Percentiles rank a stretch among this genome's conserved stretches.
Evolutionary conservation across 2,888 invertebrate genomes (phyloP).

Genomic region (Drosophila tanythrix): DNA sequence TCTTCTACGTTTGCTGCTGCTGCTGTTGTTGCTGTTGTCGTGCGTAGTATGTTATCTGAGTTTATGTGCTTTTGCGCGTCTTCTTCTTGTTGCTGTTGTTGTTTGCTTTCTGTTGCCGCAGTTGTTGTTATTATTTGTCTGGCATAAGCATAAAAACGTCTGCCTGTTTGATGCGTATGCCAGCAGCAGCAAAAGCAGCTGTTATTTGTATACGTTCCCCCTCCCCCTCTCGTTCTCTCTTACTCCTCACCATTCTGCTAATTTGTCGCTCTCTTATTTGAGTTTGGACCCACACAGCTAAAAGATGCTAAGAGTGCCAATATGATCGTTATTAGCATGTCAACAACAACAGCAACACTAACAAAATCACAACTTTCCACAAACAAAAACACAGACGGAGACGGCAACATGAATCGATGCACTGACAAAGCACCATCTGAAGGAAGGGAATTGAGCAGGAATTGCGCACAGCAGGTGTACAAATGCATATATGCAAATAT

Average conservation of each 20-base stretch:
- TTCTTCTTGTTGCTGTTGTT: constrained; percentile 68
- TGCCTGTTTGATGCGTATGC: constrained; percentile 55
- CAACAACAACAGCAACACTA: constrained; percentile 50
- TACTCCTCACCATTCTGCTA: constrained; percentile 48
- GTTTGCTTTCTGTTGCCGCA: constrained; percentile 60
- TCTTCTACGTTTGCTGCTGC: constrained; percentile 41
- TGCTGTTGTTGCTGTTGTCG: constrained; percentile 29
- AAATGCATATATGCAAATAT: constrained; percentile 64
- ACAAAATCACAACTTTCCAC: constrained; percentile 75
- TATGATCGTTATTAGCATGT: constrained; percentile 77
- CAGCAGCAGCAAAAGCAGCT: constrained; percentile 43
- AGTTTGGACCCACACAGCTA: constrained; percentile 59
- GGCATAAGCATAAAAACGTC: constrained; percentile 71
- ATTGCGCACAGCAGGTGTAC: constrained; percentile 49
- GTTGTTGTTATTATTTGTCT: constrained; percentile 69
- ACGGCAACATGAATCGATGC: constrained; percentile 68
- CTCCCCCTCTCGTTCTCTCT: neutral
- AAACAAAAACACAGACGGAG: constrained; percentile 39
- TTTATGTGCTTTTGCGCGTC: constrained; percentile 65
- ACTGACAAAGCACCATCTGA: constrained; percentile 23
- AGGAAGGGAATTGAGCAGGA: constrained; percentile 3
- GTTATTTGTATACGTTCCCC: constrained; percentile 17
- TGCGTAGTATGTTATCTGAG: constrained; percentile 65
- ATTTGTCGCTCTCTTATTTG: constrained; percentile 68
- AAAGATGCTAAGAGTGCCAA: constrained; percentile 64